Percentiles rank a stretch among this genome's conserved stretches.
phyloP scores from a whole-genome alignment of 2,113 vertebrate genomes.

The Mus musculus region GRCm39 chr2:117315501-117316000 shows the following conservation, averaged over 20 bases:
- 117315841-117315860: neutral
- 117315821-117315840: neutral
- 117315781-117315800: neutral
- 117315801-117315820: conserved; percentile 12
- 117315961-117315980: neutral
- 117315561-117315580: neutral
- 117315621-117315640: neutral
- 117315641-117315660: neutral
- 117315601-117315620: conserved; percentile 5
- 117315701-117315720: neutral
- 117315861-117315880: neutral
- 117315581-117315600: neutral
- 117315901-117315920: neutral
- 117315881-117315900: neutral
- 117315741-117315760: neutral
- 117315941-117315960: neutral
- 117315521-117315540: neutral
- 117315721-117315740: neutral
- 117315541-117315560: neutral
- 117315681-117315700: neutral
- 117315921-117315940: neutral
- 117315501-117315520: conserved; percentile 24
- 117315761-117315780: neutral
- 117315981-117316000: neutral
- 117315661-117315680: neutral